Evolutionary conservation across 2,888 invertebrate genomes (phyloP), one percentile per base, ranked within the genome.

Genomic region (Andrena marginata): DNA sequence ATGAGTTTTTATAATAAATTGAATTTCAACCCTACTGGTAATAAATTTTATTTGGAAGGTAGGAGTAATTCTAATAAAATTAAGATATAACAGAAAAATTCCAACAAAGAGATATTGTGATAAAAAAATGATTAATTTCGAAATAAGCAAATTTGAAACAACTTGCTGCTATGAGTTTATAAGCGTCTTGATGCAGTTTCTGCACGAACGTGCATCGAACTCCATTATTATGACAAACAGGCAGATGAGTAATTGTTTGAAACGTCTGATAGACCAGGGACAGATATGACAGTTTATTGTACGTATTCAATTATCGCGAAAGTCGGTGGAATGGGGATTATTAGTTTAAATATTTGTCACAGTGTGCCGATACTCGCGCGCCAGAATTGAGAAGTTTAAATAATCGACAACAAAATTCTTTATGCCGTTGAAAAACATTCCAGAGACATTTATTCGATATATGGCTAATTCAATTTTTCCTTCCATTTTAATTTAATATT

Each of bases 281-380:
- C 35, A 64, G 80, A 59, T 72, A 62, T 56, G 63, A 63, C 59
- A 33, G 68, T 33, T 65, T 62, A 31, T 54, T 78, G 42, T 65
- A 42, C 16, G 42, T 42, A 49, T 69, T 69, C 64, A 78, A 78
- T 79, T 70, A 78, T 81, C 73, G 16, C 69, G 5, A 20, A 65
- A 65, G 31, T 20, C 42, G 48, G 20, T 26, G 79, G 69, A 74
- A 78, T 49, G 59, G 16, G 60, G 33, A 70, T 78, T 81, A 78
- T 74, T 73, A 79, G 60, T 59, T 69, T 23, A 70, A 73, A 74
- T 79, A 78, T 69, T 78, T 80, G n/a, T 49, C 35, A 68, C 26
- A 35, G 35, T 56, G 60, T 35, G 16, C 23, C 42, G 64, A 81
- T 74, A 69, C 65, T 81, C 26, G n/a, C 6, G n/a, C 13, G 31